Percentiles rank a stretch among this genome's conserved stretches.
Conservation (phyloP, 2,113 vertebrate species). For the Ranitomeya variabilis region DNA sequence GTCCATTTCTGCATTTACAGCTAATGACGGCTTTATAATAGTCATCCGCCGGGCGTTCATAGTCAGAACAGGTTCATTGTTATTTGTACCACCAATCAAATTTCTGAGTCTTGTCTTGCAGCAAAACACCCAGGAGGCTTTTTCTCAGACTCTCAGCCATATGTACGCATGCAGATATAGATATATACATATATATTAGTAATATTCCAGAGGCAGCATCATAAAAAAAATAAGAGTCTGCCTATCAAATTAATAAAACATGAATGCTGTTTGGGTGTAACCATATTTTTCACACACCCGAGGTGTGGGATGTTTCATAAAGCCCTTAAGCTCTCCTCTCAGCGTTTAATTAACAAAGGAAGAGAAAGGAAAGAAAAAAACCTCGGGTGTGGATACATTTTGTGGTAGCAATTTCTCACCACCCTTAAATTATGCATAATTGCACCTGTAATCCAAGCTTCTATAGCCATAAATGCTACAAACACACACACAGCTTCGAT, state of each 20-base stretch:
- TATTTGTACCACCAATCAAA: not conserved
- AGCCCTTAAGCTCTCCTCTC: constrained; percentile 57
- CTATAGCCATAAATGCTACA: constrained; percentile 31
- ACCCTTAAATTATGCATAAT: constrained; percentile 57
- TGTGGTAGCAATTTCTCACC: constrained; percentile 36
- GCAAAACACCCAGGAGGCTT: not conserved
- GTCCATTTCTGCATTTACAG: not conserved
- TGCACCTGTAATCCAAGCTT: constrained; percentile 46
- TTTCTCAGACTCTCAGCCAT: not conserved
- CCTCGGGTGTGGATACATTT: constrained; percentile 53
- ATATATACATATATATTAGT: not conserved
- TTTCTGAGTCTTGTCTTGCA: not conserved
- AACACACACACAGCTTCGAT: not conserved
- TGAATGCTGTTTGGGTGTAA: constrained; percentile 50
- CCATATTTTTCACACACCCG: constrained; percentile 53
- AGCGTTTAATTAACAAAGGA: constrained; percentile 46
- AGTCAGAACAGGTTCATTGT: constrained; percentile 5
- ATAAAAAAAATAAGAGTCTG: not conserved
- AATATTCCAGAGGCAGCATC: constrained; percentile 12
- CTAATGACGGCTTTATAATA: not conserved
- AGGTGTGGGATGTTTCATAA: constrained; percentile 55
- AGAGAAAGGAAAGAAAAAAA: constrained; percentile 28
- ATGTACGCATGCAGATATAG: not conserved
- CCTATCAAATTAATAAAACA: constrained; percentile 45
- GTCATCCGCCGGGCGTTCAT: not conserved